Conservation (phyloP, 2,113 vertebrate genomes). For the Vanacampus margaritifer region DNA sequence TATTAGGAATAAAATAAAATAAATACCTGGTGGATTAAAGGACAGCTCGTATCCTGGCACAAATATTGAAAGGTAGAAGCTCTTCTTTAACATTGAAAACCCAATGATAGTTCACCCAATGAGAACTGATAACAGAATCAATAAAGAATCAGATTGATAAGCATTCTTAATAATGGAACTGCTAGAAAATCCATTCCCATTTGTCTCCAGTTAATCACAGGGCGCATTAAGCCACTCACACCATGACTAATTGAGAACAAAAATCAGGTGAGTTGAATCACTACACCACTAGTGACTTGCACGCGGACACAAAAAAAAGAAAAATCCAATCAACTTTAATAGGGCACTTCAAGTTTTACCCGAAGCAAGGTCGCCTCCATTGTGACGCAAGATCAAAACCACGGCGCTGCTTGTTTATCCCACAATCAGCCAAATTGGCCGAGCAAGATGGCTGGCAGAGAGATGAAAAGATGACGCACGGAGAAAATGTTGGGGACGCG, state of each 20-base stretch:
- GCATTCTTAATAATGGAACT: no score
- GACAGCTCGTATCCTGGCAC: background rate
- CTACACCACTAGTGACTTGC: background rate
- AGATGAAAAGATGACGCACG: slow-evolving; percentile 60
- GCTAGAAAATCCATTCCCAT: no score
- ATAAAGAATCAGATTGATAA: no score
- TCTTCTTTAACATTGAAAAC: background rate
- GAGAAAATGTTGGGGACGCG: slow-evolving; percentile 51
- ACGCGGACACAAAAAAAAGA: background rate
- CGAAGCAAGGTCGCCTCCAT: slow-evolving; percentile 35
- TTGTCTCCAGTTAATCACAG: no score
- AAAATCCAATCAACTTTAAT: slow-evolving; percentile 24
- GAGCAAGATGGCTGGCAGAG: slow-evolving; percentile 47
- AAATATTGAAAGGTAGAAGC: slow-evolving; percentile 14
- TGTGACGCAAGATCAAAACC: slow-evolving; percentile 55
- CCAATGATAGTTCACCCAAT: no score
- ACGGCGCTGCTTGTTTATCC: slow-evolving; percentile 51
- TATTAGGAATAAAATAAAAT: no score
- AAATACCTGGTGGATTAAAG: background rate
- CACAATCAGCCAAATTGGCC: slow-evolving; percentile 61
- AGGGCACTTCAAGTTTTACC: slow-evolving; percentile 23
- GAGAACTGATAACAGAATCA: no score
- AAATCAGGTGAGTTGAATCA: background rate
- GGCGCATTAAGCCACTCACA: no score
- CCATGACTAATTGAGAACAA: background rate